Evolutionary conservation across 2,113 vertebrate genomes (phyloP).

Genomic region (Cairina moschata): DNA sequence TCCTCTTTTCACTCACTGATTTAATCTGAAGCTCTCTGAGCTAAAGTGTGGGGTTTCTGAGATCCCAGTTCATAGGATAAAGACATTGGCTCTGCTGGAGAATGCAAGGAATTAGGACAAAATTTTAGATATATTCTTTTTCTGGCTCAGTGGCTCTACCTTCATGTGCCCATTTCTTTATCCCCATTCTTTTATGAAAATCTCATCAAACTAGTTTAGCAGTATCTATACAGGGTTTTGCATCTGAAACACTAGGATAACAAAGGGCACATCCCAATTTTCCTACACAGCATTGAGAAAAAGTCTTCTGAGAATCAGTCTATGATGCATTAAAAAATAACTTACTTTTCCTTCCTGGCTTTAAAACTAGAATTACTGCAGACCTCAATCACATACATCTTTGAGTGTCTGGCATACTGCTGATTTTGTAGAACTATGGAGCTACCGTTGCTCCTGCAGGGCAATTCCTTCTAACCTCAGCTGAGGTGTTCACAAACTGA

Average conservation of each 20-base stretch:
- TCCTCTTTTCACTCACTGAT: conserved; percentile 42
- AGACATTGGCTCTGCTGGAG: neutral
- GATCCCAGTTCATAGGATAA: neutral
- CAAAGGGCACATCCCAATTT: neutral
- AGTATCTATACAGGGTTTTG: neutral
- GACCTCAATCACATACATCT: neutral
- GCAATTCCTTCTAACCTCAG: neutral
- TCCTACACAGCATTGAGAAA: neutral
- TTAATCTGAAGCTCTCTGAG: neutral
- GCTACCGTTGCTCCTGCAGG: neutral
- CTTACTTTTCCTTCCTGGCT: neutral
- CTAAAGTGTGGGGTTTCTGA: neutral
- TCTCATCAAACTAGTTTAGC: neutral
- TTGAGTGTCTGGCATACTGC: neutral
- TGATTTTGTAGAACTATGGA: neutral
- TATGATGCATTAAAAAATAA: neutral
- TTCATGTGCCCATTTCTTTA: neutral
- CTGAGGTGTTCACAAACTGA: neutral
- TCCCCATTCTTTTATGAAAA: neutral
- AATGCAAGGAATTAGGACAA: neutral
- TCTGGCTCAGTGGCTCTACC: neutral
- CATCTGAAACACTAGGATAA: neutral
- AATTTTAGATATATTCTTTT: neutral
- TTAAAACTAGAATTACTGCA: conserved; percentile 18
- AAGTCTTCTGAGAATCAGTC: neutral